Evolutionary conservation across 92 coral and sea anemone species (phyloP).

Genomic region (Montipora capitata): DNA sequence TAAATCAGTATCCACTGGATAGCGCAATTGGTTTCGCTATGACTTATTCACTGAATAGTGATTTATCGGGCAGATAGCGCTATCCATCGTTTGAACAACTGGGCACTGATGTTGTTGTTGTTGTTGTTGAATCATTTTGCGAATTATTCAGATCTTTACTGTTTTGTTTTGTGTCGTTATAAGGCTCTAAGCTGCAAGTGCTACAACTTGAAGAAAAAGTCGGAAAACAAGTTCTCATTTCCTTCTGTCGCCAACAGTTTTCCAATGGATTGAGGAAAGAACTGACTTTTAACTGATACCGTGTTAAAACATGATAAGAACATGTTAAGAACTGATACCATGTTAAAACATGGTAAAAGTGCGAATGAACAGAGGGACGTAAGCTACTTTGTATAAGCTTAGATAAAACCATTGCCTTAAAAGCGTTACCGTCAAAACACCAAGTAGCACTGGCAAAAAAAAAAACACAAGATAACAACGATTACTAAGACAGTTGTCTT

Average conservation of each 20-base stretch:
- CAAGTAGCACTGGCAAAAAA: neutral
- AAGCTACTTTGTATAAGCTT: neutral
- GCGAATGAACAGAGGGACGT: neutral
- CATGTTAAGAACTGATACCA: too few species aligned
- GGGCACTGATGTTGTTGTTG: too few species aligned
- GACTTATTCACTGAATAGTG: too few species aligned
- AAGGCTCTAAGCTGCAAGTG: neutral
- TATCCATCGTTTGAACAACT: too few species aligned
- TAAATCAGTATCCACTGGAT: too few species aligned
- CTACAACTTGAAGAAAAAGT: neutral
- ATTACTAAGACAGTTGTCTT: neutral
- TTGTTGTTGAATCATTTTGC: too few species aligned
- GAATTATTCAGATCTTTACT: too few species aligned
- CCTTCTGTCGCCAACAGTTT: constrained; percentile 3
- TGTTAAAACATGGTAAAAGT: neutral
- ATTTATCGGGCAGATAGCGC: too few species aligned
- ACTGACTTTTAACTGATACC: neutral
- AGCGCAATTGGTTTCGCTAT: too few species aligned
- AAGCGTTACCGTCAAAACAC: neutral
- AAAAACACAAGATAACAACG: neutral
- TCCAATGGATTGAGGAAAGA: neutral
- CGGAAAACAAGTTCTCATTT: neutral
- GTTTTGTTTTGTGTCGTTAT: neutral
- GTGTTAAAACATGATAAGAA: too few species aligned
- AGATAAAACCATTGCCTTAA: neutral